Base-by-base conservation (phyloP, 64 coral and sea anemone genomes). In the Hydrozoanthus tunicans region DNA sequence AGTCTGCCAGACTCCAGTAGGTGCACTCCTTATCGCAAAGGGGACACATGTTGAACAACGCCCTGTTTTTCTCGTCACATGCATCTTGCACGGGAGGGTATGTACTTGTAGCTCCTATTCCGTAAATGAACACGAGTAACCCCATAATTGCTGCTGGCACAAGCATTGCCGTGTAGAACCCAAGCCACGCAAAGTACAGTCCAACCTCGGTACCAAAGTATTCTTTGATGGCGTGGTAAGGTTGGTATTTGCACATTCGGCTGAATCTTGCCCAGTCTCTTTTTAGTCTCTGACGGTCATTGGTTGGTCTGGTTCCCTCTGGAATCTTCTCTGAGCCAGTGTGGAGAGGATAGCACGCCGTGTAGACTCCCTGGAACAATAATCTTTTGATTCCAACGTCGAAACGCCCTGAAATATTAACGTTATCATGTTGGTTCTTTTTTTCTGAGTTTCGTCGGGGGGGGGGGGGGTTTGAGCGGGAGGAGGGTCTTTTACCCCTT, bases 201-300 rank as follows among this genome's bases (percentile, higher is more conserved):
- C 79, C 94, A 25, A 96, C 73, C 77, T 90, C 91, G n/a, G 73
- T 78, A 9, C 94, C 94, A 74, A 95, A 96, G 79, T 93, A 93
- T 62, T 83, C 81, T n/a, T 96, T 93, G 80, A 96, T 96, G 2
- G 79, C 77, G 24, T 92, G 78, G 9, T 89, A 83, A 1, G 94
- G 90, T 51, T 95, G 94, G 43, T 54, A 83, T 54, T 95, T 95
- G 43, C 77, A 90, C 17, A 62, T 62, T 27, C 90, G 75, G 6
- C 90, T 86, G 90, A 90, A 95, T 51, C 80, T 67, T 26, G 90
- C 93, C 90, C 90, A 91, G 13, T 94, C 90, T 15, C 15, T 79
- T 27, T 74, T 91, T 0, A 94, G 74, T 73, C 89, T 64, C 52
- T 89, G 90, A 53, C 90, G 94, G 24, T 94, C 89, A 61, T 94